A percentile compares a stretch with the other conserved stretches of the same genome.
Conservation (phyloP, 2,113 vertebrate genomes). For the Camelus dromedarius region DNA sequence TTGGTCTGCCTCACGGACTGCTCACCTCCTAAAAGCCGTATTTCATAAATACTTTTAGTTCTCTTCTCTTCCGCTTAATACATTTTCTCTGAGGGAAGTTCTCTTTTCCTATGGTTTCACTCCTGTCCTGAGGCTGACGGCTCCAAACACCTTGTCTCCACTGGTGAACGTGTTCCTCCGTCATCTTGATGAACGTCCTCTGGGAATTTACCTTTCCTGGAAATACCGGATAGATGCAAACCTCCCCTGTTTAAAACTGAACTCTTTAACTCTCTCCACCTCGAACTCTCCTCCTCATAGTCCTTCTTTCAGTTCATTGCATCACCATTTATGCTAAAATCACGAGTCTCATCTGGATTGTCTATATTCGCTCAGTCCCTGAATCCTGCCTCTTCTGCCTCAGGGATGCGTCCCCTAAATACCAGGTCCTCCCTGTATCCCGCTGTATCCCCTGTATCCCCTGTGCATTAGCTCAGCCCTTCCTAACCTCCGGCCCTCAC, state of each 20-base stretch:
- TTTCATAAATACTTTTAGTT: neutral
- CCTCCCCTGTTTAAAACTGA: neutral
- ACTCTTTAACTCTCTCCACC: neutral
- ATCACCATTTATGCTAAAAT: neutral
- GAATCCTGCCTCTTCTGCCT: neutral
- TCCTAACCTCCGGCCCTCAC: neutral
- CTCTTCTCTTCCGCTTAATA: neutral
- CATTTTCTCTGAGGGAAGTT: neutral
- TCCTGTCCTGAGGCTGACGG: neutral
- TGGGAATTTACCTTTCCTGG: neutral
- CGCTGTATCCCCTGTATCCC: neutral
- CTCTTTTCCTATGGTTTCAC: neutral
- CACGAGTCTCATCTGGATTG: neutral
- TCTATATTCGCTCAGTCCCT: too few species aligned
- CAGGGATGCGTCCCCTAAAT: fast-evolving
- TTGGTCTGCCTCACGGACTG: neutral
- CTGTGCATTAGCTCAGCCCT: neutral
- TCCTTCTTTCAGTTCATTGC: neutral
- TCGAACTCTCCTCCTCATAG: neutral
- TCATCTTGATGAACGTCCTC: neutral
- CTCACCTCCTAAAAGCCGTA: neutral
- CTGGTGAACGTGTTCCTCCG: neutral
- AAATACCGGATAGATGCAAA: neutral
- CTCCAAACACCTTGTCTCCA: neutral
- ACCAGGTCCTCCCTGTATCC: too few species aligned